Evolutionary conservation across 2,888 invertebrate species (phyloP).

Genomic region (Thysanoteuthis rhombus): DNA sequence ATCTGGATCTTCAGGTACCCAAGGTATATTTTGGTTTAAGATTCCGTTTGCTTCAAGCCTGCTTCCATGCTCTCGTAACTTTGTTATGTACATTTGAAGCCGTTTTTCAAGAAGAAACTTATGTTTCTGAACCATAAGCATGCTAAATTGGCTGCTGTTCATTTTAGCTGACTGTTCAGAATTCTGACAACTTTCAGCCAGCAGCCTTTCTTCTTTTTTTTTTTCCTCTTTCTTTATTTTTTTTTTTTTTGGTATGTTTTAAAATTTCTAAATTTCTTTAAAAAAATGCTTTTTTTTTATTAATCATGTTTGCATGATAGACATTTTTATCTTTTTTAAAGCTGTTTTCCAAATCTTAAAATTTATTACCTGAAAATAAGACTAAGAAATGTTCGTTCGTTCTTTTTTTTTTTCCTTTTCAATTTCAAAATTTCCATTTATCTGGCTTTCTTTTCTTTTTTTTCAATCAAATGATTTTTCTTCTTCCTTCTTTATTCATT

Average conservation of each 20-base stretch:
- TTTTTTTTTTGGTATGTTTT: neutral
- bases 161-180: neutral
- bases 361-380: neutral
- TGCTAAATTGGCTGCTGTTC: neutral
- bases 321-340: neutral
- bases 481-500: neutral
- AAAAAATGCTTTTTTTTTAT: neutral
- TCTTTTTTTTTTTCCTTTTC: neutral
- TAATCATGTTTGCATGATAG: neutral
- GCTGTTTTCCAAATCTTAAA: neutral
- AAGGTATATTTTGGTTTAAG: constrained; percentile 12
- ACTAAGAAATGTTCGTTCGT: neutral
- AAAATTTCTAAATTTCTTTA: neutral
- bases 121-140: neutral
- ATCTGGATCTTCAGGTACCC: constrained; percentile 12
- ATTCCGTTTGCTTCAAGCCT: constrained; percentile 12
- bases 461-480: neutral
- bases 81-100: neutral
- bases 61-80: neutral
- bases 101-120: neutral
- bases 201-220: neutral
- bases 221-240: neutral
- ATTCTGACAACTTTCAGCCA: neutral
- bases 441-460: neutral
- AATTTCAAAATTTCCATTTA: neutral